These are phyloP conservation scores for Prionace glauca DNA, from an alignment of 2,797 vertebrate species.

Conservation along the genomic window DNA sequence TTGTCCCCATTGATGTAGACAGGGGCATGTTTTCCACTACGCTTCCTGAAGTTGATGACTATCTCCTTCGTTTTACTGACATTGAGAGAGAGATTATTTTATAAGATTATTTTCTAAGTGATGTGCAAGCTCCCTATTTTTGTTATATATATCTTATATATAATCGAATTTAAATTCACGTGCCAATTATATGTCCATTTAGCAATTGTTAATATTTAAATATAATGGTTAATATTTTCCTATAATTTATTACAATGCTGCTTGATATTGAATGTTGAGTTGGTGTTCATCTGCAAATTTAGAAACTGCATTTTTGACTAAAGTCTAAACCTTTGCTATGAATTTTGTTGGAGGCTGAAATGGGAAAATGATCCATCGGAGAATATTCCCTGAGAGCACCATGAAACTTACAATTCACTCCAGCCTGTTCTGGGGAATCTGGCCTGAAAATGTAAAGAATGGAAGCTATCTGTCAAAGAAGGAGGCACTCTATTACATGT, in stretches of 20 bases:
- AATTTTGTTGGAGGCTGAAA: neutral
- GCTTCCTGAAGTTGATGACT: too few species aligned
- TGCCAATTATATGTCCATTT: neutral
- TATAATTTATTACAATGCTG: neutral
- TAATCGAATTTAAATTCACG: neutral
- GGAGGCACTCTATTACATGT: neutral
- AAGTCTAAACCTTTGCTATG: neutral
- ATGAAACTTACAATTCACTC: neutral
- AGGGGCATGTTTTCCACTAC: too few species aligned
- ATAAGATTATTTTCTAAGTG: neutral
- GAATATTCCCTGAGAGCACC: neutral
- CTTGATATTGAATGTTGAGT: neutral
- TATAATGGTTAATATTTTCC: neutral
- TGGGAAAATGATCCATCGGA: neutral
- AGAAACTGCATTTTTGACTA: neutral
- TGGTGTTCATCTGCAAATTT: neutral
- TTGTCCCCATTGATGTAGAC: too few species aligned
- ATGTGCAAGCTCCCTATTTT: neutral
- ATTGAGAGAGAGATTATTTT: too few species aligned
- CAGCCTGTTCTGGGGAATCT: neutral
- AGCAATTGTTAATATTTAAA: neutral
- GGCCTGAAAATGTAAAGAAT: neutral
- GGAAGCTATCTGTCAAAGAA: neutral
- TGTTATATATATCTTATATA: too few species aligned
- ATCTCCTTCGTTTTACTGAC: too few species aligned